Evolutionary conservation across 2,888 invertebrate species (phyloP).

Genomic region (Epinotia brunnichana): DNA sequence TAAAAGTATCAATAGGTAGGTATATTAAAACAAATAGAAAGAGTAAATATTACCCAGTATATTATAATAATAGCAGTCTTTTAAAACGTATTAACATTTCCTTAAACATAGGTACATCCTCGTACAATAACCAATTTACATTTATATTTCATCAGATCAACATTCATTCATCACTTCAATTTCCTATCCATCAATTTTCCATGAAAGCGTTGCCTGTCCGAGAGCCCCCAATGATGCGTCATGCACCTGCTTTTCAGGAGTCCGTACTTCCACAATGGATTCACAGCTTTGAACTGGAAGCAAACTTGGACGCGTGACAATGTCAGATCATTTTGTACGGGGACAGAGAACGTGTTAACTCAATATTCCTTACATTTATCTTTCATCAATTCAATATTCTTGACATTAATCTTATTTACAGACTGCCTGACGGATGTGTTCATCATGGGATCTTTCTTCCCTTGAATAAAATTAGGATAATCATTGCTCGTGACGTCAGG

Average conservation of each 20-base stretch:
- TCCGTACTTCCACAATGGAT: too few relatives aligned
- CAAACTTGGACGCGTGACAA: too few relatives aligned
- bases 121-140: background rate
- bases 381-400: slow-evolving; percentile 80
- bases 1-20: background rate
- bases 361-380: slow-evolving; percentile 57
- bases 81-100: slow-evolving; percentile 37
- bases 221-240: too few relatives aligned
- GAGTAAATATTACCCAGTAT: slow-evolving; percentile 14
- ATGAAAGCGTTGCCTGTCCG: background rate
- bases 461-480: slow-evolving; percentile 70
- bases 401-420: slow-evolving; percentile 78
- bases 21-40: slow-evolving; percentile 19
- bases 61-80: slow-evolving; percentile 44
- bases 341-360: background rate
- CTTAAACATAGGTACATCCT: background rate
- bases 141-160: background rate
- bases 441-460: slow-evolving; percentile 79
- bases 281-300: too few relatives aligned
- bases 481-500: slow-evolving; percentile 59
- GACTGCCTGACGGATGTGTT: slow-evolving; percentile 72
- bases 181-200: background rate
- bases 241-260: too few relatives aligned
- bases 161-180: background rate
- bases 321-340: too few relatives aligned